phyloP scores from a whole-genome alignment of 2,888 invertebrate genomes.

The Nowickia ferox region DNA sequence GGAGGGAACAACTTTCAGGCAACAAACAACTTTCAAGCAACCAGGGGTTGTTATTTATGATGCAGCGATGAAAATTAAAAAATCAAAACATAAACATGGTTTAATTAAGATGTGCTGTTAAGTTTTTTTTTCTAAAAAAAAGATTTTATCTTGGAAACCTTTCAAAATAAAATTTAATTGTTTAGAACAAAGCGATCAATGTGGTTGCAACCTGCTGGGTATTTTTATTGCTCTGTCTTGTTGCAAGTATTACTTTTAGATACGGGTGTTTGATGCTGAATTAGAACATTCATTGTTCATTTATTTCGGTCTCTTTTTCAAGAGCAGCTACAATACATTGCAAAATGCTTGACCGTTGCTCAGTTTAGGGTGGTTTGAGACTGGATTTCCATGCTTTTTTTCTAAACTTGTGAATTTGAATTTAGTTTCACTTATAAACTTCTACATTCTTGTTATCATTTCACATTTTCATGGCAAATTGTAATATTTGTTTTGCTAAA shows the following conservation, averaged over 20 bases:
- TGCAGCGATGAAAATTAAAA: constrained; percentile 56
- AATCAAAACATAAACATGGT: constrained; percentile 52
- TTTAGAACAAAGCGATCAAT: constrained; percentile 56
- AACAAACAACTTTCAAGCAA: constrained; percentile 2
- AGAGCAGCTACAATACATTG: not conserved
- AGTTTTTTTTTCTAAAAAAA: constrained; percentile 9
- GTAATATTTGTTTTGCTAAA: constrained; percentile 56
- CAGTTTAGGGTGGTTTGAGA: constrained; percentile 54
- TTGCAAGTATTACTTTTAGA: constrained; percentile 45
- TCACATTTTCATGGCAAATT: constrained; percentile 69
- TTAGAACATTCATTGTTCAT: constrained; percentile 1
- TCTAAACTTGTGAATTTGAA: constrained; percentile 43
- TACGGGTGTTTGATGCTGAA: constrained; percentile 42
- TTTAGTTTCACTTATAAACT: constrained; percentile 52
- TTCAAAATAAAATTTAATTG: constrained; percentile 18
- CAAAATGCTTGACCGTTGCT: not conserved
- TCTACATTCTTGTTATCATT: constrained; percentile 20
- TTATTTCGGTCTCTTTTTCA: constrained; percentile 7
- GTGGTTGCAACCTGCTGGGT: constrained; percentile 72
- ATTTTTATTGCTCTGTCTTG: constrained; percentile 68
- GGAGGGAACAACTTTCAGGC: constrained; percentile 10
- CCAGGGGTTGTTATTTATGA: constrained; percentile 57
- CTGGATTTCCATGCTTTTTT: constrained; percentile 77
- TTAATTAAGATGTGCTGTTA: constrained; percentile 66
- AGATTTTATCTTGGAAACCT: not conserved